Evolutionary conservation across 2,113 vertebrate genomes (phyloP).

Genomic region (Calonectris borealis): DNA sequence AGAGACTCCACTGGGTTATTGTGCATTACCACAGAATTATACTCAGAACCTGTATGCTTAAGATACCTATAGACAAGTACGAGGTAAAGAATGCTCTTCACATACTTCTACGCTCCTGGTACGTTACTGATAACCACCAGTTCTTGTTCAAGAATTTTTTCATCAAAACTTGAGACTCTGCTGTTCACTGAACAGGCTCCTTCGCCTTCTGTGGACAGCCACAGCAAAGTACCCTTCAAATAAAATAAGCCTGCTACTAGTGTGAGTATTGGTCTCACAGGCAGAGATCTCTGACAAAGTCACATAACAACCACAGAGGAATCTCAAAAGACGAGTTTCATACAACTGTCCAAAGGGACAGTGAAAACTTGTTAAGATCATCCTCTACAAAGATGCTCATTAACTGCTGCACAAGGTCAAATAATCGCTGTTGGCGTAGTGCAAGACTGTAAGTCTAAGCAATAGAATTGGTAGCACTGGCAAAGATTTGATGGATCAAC

Average conservation of each 20-base stretch:
- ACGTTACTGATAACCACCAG: neutral
- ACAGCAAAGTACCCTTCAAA: neutral
- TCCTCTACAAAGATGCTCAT: neutral
- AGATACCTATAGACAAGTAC: neutral
- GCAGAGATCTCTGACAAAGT: neutral
- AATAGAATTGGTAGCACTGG: fast-evolving
- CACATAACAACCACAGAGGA: neutral
- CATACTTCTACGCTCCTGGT: fast-evolving
- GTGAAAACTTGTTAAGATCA: neutral
- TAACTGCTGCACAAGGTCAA: neutral
- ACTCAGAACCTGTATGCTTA: neutral
- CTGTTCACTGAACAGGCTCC: neutral
- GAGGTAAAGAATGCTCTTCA: neutral
- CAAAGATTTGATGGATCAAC: neutral
- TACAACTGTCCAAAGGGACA: neutral
- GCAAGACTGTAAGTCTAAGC: neutral
- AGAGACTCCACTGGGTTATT: neutral
- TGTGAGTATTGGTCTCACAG: neutral
- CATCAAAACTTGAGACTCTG: neutral
- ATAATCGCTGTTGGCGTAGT: neutral
- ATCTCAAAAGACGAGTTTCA: neutral
- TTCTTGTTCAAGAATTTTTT: neutral
- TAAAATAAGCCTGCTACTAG: neutral
- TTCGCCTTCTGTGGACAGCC: neutral
- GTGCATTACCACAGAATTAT: neutral